Conservation (phyloP, 2,797 vertebrate species). For the Threskiornis aethiopicus region DNA sequence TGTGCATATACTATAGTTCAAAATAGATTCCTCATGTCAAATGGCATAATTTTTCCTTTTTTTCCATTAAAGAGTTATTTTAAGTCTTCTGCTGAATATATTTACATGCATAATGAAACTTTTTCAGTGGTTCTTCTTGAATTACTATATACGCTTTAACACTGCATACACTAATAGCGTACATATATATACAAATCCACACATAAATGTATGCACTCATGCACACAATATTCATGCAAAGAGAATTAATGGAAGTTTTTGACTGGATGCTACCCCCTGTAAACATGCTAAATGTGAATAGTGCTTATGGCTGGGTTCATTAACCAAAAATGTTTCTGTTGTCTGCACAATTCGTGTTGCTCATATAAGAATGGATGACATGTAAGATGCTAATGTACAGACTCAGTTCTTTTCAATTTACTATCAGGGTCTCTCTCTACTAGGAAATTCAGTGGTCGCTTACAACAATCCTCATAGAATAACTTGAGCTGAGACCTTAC, state of each 20-base stretch:
- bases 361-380: neutral
- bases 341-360: neutral
- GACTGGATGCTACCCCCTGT: constrained; percentile 13
- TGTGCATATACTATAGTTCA: constrained; percentile 15
- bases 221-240: constrained; percentile 18
- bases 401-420: neutral
- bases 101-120: constrained; percentile 45
- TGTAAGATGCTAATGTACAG: neutral
- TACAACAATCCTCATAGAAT: neutral
- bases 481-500: neutral
- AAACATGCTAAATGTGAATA: constrained; percentile 14
- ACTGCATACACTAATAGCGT: neutral
- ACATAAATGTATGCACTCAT: neutral
- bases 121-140: neutral
- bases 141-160: constrained; percentile 1
- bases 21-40: constrained; percentile 47
- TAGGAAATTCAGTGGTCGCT: neutral
- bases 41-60: neutral
- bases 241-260: constrained; percentile 56
- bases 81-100: constrained; percentile 44
- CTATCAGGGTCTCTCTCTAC: neutral
- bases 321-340: constrained; percentile 10
- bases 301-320: neutral
- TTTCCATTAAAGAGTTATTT: constrained; percentile 48
- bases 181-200: constrained; percentile 10